These are phyloP conservation scores for Cerceris ruficornis DNA, from an alignment of 2,888 invertebrate species.

Conservation along the genomic window DNA sequence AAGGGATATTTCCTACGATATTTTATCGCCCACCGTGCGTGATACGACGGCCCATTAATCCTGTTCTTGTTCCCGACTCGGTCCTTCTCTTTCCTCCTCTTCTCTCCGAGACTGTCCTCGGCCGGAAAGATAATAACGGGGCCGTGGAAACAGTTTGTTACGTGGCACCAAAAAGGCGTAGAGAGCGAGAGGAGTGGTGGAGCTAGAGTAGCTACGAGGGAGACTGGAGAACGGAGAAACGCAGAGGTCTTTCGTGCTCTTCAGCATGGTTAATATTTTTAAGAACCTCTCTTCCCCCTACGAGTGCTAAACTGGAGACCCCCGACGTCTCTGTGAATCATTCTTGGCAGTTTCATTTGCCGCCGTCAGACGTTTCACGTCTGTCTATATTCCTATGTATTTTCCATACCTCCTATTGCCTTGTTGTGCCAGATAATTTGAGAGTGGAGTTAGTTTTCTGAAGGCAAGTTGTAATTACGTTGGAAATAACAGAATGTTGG, in stretches of 20 bases:
- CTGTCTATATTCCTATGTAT: constrained; percentile 3
- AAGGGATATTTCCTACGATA: constrained; percentile 67
- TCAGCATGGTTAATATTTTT: constrained; percentile 36
- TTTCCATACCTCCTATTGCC: neutral
- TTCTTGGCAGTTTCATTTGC: constrained; percentile 40
- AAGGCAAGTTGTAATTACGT: too few relatives aligned
- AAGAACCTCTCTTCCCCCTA: constrained; percentile 15
- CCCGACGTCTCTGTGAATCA: constrained; percentile 40
- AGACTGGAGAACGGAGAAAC: neutral
- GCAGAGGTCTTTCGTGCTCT: neutral
- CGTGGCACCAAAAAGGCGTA: constrained; percentile 48
- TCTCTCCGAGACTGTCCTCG: constrained; percentile 65
- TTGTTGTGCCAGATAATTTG: neutral
- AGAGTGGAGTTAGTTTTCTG: too few relatives aligned
- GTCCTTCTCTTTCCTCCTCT: constrained; percentile 53
- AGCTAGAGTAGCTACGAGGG: neutral
- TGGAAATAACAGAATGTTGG: too few relatives aligned
- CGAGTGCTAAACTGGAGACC: constrained; percentile 22
- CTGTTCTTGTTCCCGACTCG: constrained; percentile 65
- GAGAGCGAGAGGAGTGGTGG: constrained; percentile 1
- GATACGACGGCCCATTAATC: constrained; percentile 76
- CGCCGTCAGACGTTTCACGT: constrained; percentile 24
- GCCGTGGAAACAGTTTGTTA: constrained; percentile 71
- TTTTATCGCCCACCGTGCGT: constrained; percentile 74
- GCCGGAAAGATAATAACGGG: constrained; percentile 73